phyloP scores from a whole-genome alignment of 2,888 invertebrate species.

The Limenitis camilla region DNA sequence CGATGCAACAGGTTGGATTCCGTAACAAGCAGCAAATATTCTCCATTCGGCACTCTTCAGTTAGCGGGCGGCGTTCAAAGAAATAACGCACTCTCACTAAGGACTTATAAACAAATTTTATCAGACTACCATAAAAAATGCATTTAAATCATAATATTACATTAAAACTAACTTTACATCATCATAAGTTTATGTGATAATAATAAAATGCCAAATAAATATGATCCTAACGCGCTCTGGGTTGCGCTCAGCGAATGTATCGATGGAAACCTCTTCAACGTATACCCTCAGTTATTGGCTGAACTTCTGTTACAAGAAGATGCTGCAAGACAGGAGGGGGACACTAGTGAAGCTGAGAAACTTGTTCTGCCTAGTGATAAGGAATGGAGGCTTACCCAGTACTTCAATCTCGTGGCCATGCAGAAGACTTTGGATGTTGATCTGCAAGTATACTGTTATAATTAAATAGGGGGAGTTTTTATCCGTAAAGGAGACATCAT shows the following conservation, averaged over 20 bases:
- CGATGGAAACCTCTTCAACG: conserved; percentile 77
- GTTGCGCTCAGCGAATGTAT: conserved; percentile 72
- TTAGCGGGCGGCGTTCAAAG: conserved; percentile 18
- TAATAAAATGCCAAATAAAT: conserved; percentile 44
- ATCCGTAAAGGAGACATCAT: neutral
- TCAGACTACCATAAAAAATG: neutral
- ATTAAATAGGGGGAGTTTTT: neutral
- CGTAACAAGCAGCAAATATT: neutral
- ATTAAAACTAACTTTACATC: neutral
- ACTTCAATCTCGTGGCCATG: conserved; percentile 78
- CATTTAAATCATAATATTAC: neutral
- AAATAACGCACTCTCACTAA: conserved; percentile 11
- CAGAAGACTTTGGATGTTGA: conserved; percentile 68
- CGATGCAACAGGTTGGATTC: conserved; percentile 18
- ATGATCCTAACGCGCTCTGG: conserved; percentile 65
- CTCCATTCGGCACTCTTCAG: conserved; percentile 8
- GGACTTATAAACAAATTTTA: neutral
- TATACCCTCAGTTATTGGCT: conserved; percentile 79
- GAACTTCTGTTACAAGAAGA: conserved; percentile 72
- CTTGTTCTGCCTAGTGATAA: conserved; percentile 81
- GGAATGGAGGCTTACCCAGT: conserved; percentile 79
- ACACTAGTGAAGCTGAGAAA: conserved; percentile 66
- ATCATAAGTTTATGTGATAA: neutral
- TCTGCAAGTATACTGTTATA: conserved; percentile 30
- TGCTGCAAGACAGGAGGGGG: conserved; percentile 56